phyloP scores from a whole-genome alignment of 2,797 vertebrate species.

The Ctenopoma kingsleyae region DNA sequence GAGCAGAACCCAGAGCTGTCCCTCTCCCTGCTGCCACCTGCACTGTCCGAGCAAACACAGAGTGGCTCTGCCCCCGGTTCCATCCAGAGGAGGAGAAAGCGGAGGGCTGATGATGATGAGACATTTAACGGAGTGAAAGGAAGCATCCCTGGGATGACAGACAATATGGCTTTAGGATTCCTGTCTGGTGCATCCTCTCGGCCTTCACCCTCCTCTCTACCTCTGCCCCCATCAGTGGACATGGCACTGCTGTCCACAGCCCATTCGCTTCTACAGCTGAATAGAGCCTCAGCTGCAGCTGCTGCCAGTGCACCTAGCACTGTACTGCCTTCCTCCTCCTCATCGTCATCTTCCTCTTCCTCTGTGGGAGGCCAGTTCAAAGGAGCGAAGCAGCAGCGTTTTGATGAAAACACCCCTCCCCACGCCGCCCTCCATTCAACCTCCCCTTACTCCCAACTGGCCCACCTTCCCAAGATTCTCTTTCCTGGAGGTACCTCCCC shows the following conservation, averaged over 20 bases:
- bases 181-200: constrained; percentile 78
- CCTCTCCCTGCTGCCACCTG: constrained; percentile 92
- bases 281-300: constrained; percentile 83
- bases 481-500: constrained; percentile 83
- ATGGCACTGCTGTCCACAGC: constrained; percentile 87
- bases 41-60: constrained; percentile 84
- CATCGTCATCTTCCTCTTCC: constrained; percentile 78
- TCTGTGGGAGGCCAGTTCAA: constrained; percentile 80
- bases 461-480: constrained; percentile 88
- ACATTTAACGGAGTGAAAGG: constrained; percentile 81
- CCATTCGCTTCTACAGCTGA: constrained; percentile 86
- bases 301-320: constrained; percentile 62
- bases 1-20: constrained; percentile 94
- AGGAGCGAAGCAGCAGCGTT: constrained; percentile 84
- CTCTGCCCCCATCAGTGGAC: constrained; percentile 86
- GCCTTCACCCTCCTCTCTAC: constrained; percentile 83
- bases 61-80: constrained; percentile 49
- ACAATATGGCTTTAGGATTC: constrained; percentile 83
- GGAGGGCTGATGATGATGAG: constrained; percentile 85
- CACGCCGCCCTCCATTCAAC: constrained; percentile 78
- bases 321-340: constrained; percentile 70
- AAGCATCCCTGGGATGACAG: constrained; percentile 75
- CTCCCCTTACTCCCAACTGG: constrained; percentile 85
- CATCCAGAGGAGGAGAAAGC: constrained; percentile 82
- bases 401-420: constrained; percentile 88